Base-by-base conservation (phyloP, 2,888 invertebrate genomes). In the Ryuthela nishihirai region DNA sequence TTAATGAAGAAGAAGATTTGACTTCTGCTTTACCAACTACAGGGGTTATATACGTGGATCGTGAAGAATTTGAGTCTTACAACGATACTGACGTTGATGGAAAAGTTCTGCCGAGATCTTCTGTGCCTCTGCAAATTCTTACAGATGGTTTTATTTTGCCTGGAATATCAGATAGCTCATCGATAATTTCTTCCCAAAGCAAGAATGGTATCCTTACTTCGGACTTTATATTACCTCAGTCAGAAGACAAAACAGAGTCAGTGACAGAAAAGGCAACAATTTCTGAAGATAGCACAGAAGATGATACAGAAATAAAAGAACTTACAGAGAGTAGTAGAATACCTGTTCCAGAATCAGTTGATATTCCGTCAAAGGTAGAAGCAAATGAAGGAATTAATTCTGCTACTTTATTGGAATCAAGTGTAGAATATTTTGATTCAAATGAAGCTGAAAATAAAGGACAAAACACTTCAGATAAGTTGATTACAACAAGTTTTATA, bases 141-240 rank as follows among this genome's bases (percentile, higher is more conserved):
- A 66, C 66, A 18, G 62, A 59, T 38, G 61, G 65, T 21, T 66
- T 66, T 15, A 65, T 66, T 40, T 46, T 66, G 6, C 66, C 66
- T 7, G 48, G 29, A 17, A 18, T n/a, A n/a, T 36, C 5, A n/a
- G n/a, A n/a, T n/a, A n/a, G n/a, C n/a, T n/a, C n/a, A n/a, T n/a
- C 12, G 2, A n/a, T n/a, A n/a, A n/a, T n/a, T n/a, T n/a, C n/a
- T n/a, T n/a, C n/a, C n/a, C n/a, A n/a, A n/a, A n/a, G n/a, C n/a
- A n/a, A n/a, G n/a, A n/a, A 15, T 34, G 34, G 17, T 4, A 34
- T 34, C 2, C n/a, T 17, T 10, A 34, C 34, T 15, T n/a, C 4
- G n/a, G n/a, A 29, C n/a, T 2, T 15, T 6, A 9, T 1, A 34
- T 15, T 34, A 1, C n/a, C 34, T 15, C n/a, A 34, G 4, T 6